phyloP scores from a whole-genome alignment of 53 echinoderm and acorn worm species.

The Holothuria leucospilota region DNA sequence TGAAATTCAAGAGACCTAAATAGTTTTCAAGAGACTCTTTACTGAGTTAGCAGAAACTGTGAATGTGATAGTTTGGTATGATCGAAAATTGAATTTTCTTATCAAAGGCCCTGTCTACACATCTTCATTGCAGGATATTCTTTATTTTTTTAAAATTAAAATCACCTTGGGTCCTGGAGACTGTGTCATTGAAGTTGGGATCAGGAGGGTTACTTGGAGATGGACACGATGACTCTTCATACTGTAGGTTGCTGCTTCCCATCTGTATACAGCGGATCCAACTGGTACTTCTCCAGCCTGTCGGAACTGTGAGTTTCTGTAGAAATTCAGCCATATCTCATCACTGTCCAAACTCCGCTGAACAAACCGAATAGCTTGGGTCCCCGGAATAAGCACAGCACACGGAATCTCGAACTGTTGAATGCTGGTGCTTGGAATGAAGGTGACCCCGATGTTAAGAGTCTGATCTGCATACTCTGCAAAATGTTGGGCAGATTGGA shows the following conservation, averaged over 20 bases:
- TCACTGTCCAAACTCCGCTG: not conserved
- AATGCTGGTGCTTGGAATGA: too few relatives aligned
- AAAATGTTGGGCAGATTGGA: constrained; percentile 4
- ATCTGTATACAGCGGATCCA: not conserved
- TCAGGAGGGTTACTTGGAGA: not conserved
- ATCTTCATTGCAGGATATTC: constrained; percentile 3
- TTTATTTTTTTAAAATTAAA: not conserved
- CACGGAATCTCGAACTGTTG: not conserved
- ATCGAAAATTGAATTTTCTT: too few relatives aligned
- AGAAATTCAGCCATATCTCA: too few relatives aligned
- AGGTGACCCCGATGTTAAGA: too few relatives aligned
- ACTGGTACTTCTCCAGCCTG: not conserved
- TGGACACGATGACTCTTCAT: not conserved
- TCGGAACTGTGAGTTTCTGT: too few relatives aligned
- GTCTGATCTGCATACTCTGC: not conserved
- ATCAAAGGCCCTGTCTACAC: not conserved
- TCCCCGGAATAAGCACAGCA: not conserved
- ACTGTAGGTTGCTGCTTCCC: constrained; percentile 7
- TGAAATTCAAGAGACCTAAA: too few relatives aligned
- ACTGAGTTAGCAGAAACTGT: too few relatives aligned
- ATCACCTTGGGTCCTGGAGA: not conserved
- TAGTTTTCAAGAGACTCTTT: too few relatives aligned
- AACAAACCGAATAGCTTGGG: not conserved
- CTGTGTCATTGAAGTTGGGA: not conserved
- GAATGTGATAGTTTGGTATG: too few relatives aligned